These are phyloP conservation scores for Coptodon rendalli DNA, from an alignment of 2,113 vertebrate species.

Conservation along the genomic window DNA sequence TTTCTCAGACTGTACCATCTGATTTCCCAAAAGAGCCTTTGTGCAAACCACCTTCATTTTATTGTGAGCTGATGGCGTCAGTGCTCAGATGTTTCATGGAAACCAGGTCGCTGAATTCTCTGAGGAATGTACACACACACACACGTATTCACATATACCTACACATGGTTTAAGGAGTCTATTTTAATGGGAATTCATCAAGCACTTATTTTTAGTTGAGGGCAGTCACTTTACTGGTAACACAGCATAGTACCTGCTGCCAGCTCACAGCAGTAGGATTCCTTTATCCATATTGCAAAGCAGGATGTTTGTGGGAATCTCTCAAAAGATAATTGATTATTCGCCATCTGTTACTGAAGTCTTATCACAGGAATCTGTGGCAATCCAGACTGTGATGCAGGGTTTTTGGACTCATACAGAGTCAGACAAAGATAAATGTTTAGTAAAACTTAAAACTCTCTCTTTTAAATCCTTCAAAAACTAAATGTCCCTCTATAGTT, in stretches of 20 bases:
- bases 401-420: neutral
- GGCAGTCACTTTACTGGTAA: neutral
- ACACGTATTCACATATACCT: neutral
- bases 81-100: neutral
- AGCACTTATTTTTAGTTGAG: conserved; percentile 20
- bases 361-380: neutral
- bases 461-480: neutral
- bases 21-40: neutral
- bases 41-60: neutral
- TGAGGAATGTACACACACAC: neutral
- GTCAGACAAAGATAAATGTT: neutral
- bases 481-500: neutral
- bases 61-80: neutral
- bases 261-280: neutral
- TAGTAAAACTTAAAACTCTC: neutral
- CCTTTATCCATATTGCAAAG: neutral
- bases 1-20: neutral
- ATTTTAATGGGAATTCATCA: conserved; percentile 1
- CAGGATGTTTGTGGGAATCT: neutral
- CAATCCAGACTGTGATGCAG: neutral
- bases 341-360: neutral
- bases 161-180: neutral
- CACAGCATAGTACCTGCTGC: neutral
- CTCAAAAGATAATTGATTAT: neutral
- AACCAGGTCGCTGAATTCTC: conserved; percentile 25